Percentiles rank a stretch among this genome's conserved stretches.
phyloP scores from a whole-genome alignment of 2,797 vertebrate species.

The Mormyrus hasselquistii region DNA sequence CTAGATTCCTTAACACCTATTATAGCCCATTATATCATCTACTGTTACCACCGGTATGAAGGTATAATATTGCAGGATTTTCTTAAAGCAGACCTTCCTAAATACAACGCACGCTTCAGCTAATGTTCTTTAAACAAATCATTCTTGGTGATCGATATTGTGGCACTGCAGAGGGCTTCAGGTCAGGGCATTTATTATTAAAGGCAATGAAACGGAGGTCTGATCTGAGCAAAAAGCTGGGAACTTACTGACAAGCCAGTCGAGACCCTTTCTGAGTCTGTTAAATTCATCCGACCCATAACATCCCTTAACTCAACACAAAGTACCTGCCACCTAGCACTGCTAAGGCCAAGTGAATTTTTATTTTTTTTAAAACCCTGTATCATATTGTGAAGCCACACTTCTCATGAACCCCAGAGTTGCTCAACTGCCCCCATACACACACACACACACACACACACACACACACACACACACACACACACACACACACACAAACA shows the following conservation, averaged over 20 bases:
- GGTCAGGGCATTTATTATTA: neutral
- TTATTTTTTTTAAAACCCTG: neutral
- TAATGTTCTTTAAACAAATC: neutral
- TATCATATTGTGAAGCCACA: neutral
- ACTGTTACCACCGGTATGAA: neutral
- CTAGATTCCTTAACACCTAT: neutral
- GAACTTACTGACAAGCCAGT: neutral
- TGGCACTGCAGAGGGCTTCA: neutral
- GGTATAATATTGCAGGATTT: neutral
- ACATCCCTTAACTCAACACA: slow-evolving; percentile 7
- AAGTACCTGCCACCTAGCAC: neutral
- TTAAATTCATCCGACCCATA: neutral
- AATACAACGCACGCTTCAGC: neutral
- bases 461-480: neutral
- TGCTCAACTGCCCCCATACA: neutral
- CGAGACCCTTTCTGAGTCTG: neutral
- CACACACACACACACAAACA: neutral
- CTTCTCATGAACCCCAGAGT: neutral
- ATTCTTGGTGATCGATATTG: neutral
- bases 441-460: neutral
- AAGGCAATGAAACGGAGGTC: neutral
- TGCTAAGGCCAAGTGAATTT: neutral
- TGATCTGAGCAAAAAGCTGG: neutral
- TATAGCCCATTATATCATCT: slow-evolving; percentile 3
- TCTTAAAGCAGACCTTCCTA: neutral